phyloP scores from a whole-genome alignment of 2,113 vertebrate genomes.

The Brevimyrus niger region DNA sequence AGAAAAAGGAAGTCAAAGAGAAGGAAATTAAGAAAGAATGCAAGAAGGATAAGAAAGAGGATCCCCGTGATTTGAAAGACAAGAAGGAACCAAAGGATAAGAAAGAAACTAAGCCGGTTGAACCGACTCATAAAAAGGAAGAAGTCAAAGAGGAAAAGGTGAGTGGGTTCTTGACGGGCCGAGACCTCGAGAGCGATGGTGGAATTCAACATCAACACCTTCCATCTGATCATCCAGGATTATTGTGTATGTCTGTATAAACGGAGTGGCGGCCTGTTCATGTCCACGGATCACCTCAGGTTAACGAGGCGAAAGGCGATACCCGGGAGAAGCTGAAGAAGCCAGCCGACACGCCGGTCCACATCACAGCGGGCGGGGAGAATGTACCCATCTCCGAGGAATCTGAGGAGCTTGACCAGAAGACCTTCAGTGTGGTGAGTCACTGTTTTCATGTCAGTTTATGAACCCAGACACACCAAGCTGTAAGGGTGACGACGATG shows the following conservation, averaged over 20 bases:
- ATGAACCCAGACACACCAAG: not conserved
- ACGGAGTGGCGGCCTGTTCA: constrained; percentile 4
- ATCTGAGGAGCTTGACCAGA: constrained; percentile 94
- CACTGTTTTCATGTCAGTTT: not conserved
- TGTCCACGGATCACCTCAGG: constrained; percentile 33
- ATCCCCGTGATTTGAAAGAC: constrained; percentile 76
- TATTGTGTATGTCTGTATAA: not conserved
- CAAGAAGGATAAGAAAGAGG: constrained; percentile 77
- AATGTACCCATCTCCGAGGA: constrained; percentile 78
- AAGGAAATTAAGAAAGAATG: constrained; percentile 72
- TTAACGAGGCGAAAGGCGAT: constrained; percentile 74
- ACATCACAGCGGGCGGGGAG: constrained; percentile 77
- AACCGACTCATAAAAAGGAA: constrained; percentile 73
- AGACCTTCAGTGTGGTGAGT: constrained; percentile 94
- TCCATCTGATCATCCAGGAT: not conserved
- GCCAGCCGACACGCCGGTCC: constrained; percentile 70
- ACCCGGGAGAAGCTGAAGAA: constrained; percentile 78
- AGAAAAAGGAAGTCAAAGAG: constrained; percentile 66
- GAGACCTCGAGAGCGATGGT: not conserved
- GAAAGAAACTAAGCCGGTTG: constrained; percentile 70
- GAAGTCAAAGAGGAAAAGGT: constrained; percentile 72
- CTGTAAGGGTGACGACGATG: not conserved
- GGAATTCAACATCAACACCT: not conserved
- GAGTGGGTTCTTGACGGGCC: constrained; percentile 2
- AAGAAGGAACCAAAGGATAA: constrained; percentile 77